These are phyloP conservation scores for Grapholita molesta DNA, from an alignment of 1,140 invertebrate species.

Conservation along the genomic window DNA sequence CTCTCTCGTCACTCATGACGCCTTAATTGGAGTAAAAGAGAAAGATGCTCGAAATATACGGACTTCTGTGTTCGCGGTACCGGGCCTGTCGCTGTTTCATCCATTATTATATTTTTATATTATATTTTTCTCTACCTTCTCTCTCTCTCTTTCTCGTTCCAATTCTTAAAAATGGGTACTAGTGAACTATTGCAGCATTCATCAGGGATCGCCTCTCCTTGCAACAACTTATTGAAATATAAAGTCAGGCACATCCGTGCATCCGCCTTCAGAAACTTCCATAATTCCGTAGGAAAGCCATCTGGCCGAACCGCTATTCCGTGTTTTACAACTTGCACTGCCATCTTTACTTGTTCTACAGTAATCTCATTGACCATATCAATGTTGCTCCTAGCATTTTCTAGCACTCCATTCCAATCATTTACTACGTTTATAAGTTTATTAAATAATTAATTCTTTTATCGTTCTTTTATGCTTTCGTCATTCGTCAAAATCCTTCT, in stretches of 20 bases:
- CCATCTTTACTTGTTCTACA: conserved; percentile 20
- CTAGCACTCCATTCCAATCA: conserved; percentile 9
- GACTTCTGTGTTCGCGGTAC: no score
- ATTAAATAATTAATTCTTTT: background rate
- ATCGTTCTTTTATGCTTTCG: background rate
- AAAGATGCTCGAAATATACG: no score
- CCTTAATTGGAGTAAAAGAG: no score
- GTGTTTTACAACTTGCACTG: conserved; percentile 26
- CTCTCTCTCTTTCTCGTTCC: conserved; percentile 25
- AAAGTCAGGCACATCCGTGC: conserved; percentile 29
- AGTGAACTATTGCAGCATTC: conserved; percentile 20
- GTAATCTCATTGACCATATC: conserved; percentile 24
- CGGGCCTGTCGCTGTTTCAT: no score
- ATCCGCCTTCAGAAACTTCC: conserved; percentile 26
- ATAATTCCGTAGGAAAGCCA: no score
- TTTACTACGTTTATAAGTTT: conserved; percentile 4
- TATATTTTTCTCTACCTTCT: conserved; percentile 30
- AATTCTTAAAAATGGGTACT: conserved; percentile 30
- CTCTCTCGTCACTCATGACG: no score
- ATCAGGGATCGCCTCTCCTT: conserved; percentile 21
- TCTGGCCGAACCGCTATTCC: no score
- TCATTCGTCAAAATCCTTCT: conserved; percentile 16
- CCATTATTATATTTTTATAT: conserved; percentile 26
- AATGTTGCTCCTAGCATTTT: background rate
- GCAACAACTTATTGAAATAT: conserved; percentile 35